Conservation (phyloP, 2,113 vertebrate genomes). For the Paedocypris sp. region DNA sequence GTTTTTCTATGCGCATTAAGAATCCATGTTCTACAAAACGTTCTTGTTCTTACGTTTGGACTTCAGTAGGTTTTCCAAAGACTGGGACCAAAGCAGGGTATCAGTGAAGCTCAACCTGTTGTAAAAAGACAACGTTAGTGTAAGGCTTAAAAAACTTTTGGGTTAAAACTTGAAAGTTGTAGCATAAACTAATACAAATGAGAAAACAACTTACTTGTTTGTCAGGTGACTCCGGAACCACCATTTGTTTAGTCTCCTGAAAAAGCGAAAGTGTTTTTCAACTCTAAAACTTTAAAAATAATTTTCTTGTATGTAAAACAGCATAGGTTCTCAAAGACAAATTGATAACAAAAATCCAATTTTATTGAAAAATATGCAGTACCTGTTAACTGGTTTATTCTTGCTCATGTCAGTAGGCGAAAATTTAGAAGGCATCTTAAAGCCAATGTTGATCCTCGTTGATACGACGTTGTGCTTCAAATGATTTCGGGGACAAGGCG, state of each 20-base stretch:
- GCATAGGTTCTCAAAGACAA: too few relatives aligned
- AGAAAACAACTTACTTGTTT: slow-evolving; percentile 27
- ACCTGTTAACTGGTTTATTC: slow-evolving; percentile 53
- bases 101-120: slow-evolving; percentile 55
- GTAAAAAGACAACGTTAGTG: neutral
- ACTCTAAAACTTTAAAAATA: too few relatives aligned
- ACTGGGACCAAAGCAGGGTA: slow-evolving; percentile 59
- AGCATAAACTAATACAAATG: too few relatives aligned
- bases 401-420: slow-evolving; percentile 56
- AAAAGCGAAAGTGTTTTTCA: neutral
- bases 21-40: neutral
- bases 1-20: neutral
- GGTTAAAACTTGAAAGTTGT: too few relatives aligned
- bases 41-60: slow-evolving; percentile 70
- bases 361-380: too few relatives aligned
- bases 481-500: slow-evolving; percentile 16
- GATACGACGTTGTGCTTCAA: neutral
- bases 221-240: neutral
- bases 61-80: slow-evolving; percentile 57
- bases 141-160: too few relatives aligned
- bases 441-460: neutral
- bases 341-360: too few relatives aligned
- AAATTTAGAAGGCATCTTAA: slow-evolving; percentile 59
- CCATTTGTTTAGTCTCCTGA: slow-evolving; percentile 41
- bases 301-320: too few relatives aligned